Evolutionary conservation across 2,113 vertebrate species (phyloP).

Genomic region (Equus quagga): DNA sequence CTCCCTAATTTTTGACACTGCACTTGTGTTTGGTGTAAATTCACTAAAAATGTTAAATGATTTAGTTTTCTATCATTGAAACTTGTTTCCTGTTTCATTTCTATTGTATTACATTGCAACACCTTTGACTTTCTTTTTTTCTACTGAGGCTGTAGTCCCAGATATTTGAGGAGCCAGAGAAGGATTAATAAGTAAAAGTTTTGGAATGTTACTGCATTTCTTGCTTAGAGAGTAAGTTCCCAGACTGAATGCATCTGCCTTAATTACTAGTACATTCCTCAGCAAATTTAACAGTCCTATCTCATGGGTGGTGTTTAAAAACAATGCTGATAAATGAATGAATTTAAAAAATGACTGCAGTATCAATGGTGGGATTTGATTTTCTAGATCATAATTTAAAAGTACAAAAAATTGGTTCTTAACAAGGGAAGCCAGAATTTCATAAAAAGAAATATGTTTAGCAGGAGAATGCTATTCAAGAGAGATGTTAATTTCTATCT

Average conservation of each 20-base stretch:
- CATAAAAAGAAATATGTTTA: neutral
- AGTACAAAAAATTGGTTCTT: neutral
- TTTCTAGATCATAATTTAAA: neutral
- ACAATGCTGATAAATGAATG: neutral
- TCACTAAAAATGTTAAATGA: neutral
- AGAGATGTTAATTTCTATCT: neutral
- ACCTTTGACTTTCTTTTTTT: neutral
- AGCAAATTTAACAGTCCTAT: neutral
- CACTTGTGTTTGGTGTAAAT: neutral
- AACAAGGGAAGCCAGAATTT: neutral
- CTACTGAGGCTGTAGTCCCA: neutral
- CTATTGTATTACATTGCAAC: neutral
- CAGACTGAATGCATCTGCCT: neutral
- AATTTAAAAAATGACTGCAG: neutral
- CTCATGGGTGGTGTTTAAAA: neutral
- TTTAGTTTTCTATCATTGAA: neutral
- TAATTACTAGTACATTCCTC: neutral
- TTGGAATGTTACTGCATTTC: neutral
- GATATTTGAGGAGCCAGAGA: neutral
- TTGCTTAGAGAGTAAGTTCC: neutral
- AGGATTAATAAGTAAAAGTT: neutral
- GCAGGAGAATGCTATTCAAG: neutral
- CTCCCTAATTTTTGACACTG: neutral
- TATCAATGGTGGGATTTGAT: neutral
- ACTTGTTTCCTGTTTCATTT: neutral